Base-by-base conservation (phyloP, 1,140 invertebrate species). In the Drosophila ficusphila region DNA sequence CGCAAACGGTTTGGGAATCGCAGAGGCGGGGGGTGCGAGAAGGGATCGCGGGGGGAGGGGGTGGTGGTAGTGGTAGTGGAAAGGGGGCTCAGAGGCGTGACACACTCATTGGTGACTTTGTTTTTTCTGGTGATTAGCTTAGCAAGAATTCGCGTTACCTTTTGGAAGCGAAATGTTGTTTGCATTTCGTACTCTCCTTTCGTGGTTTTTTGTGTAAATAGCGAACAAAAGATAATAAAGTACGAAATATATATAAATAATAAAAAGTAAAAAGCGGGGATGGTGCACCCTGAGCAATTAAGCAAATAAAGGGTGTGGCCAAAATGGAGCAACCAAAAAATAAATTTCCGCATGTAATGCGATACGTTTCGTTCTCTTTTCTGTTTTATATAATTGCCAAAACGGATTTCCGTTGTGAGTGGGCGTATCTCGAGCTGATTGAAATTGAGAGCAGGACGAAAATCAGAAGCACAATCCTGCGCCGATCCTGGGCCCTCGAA, bases 141-240 rank as follows among this genome's bases (percentile, higher is more conserved):
- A 88, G 75, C 82, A 88, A 88, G 82, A 88, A 88, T 88, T 88
- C 82, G 83, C 83, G 78, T 86, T 67, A 67, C 62, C 60, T 67
- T 67, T 67, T 67, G 62, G 58, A 25, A 36, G 62, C 61, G 62
- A 65, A 51, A 49, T 57, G 46, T 19, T 60, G 51, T 73, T 51
- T 51, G 61, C 65, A 57, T 60, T 57, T 62, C 56, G 44, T 56
- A 54, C 65, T 58, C 53, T 64, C 42, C 70, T 64, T 41, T 56
- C 64, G 65, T 64, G 44, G 41, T 49, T 53, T 70, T 42, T 25
- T 70, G 23, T 41, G 79, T 69, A 79, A 79, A 83, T 83, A 83
- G 76, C 38, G 69, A 78, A 85, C 71, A 83, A 83, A 82, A 83
- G 74, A 77, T 72, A 75, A 83, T 79, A 79, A 85, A 85, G n/a